These are phyloP conservation scores for Parnassius glacialis DNA, from an alignment of 2,888 invertebrate species.

Conservation along the genomic window DNA sequence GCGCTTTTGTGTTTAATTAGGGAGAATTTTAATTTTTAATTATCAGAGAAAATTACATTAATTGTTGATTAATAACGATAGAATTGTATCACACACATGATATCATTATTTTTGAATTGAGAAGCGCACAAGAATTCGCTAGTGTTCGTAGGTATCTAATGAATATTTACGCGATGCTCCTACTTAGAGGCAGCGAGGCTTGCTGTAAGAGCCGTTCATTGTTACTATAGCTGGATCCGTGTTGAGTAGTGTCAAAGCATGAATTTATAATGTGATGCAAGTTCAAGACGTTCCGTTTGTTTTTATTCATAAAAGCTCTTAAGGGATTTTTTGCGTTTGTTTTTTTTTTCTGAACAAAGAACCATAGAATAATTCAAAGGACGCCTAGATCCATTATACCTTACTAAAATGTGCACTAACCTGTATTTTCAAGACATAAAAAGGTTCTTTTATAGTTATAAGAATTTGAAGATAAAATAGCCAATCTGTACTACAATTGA, in stretches of 20 bases:
- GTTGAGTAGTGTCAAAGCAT: conserved; percentile 17
- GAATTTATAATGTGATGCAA: conserved; percentile 20
- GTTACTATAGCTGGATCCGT: conserved; percentile 15
- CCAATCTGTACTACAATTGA: too few relatives aligned
- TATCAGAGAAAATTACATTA: too few relatives aligned
- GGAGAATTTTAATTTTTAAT: too few relatives aligned
- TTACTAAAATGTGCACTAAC: too few relatives aligned
- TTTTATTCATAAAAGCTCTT: neutral
- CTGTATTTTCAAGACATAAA: too few relatives aligned
- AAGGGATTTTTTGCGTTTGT: neutral
- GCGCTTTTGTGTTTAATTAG: too few relatives aligned
- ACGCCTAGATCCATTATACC: too few relatives aligned
- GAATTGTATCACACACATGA: too few relatives aligned
- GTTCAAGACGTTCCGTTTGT: conserved; percentile 7
- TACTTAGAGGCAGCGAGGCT: conserved; percentile 8
- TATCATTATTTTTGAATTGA: too few relatives aligned
- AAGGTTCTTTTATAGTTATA: too few relatives aligned
- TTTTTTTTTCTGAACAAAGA: neutral
- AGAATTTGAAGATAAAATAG: too few relatives aligned
- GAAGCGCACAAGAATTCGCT: neutral
- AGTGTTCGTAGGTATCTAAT: neutral
- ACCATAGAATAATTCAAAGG: neutral
- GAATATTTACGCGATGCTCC: conserved; percentile 19
- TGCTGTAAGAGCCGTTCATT: conserved; percentile 10
- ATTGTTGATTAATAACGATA: too few relatives aligned